A percentile compares a stretch with the other conserved stretches of the same genome.
Evolutionary conservation across 2,113 vertebrate species (phyloP).

Genomic region (Epinephelus fuscoguttatus): DNA sequence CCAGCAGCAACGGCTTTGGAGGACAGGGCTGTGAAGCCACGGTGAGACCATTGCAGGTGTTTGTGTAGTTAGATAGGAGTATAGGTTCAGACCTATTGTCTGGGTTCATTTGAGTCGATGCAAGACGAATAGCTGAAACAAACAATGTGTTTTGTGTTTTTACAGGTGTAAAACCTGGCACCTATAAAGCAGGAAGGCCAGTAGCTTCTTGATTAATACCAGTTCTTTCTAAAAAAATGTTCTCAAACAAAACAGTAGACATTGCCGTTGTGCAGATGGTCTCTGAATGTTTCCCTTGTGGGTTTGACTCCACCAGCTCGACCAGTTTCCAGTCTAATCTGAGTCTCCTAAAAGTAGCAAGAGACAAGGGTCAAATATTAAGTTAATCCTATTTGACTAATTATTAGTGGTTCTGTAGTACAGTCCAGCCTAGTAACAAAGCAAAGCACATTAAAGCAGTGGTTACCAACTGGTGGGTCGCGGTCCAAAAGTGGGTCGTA

Average conservation of each 20-base stretch:
- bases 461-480: too few species aligned
- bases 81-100: background rate
- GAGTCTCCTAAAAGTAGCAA: conserved; percentile 6
- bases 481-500: too few species aligned
- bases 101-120: background rate
- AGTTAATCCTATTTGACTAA: conserved; percentile 4
- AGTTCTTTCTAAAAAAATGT: background rate
- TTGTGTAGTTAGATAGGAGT: background rate
- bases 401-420: background rate
- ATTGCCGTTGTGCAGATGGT: background rate
- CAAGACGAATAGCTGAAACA: background rate
- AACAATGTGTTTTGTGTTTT: background rate
- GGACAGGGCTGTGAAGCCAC: conserved; percentile 95
- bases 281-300: background rate
- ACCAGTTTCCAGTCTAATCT: conserved; percentile 9
- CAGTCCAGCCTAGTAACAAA: background rate
- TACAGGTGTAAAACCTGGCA: background rate
- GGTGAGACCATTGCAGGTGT: conserved; percentile 80
- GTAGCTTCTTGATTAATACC: background rate
- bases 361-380: background rate
- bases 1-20: conserved; percentile 91
- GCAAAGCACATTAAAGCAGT: background rate
- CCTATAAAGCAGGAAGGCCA: background rate
- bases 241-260: background rate
- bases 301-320: background rate